Evolutionary conservation across 2,888 invertebrate genomes (phyloP).

Genomic region (Caenorhabditis virilis): DNA sequence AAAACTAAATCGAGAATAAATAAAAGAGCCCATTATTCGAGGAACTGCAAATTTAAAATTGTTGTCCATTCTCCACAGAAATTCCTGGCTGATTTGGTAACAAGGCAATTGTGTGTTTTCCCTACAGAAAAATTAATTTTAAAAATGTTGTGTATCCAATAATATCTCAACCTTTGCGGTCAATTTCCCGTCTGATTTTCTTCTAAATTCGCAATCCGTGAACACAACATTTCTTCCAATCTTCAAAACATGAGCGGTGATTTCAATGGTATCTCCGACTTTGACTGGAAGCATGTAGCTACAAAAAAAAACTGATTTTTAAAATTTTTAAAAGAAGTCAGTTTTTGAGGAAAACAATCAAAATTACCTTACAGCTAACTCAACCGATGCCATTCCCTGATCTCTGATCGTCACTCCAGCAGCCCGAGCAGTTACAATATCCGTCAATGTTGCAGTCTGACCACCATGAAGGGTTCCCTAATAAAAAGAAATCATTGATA

Average conservation of each 20-base stretch:
- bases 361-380: conserved; percentile 57
- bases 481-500: too few species aligned
- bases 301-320: conserved; percentile 18
- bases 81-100: conserved; percentile 39
- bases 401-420: conserved; percentile 55
- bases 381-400: conserved; percentile 60
- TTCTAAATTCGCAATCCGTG: conserved; percentile 62
- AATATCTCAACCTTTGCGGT: conserved; percentile 51
- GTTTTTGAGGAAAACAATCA: neutral
- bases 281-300: conserved; percentile 64
- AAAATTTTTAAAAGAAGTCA: too few species aligned
- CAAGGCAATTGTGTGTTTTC: conserved; percentile 48
- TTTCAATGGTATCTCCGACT: conserved; percentile 57
- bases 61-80: conserved; percentile 31
- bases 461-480: conserved; percentile 65
- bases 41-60: conserved; percentile 26
- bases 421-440: conserved; percentile 61
- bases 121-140: conserved; percentile 26
- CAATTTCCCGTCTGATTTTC: conserved; percentile 59
- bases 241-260: conserved; percentile 61
- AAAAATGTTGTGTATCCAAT: neutral
- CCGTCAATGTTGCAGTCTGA: conserved; percentile 59
- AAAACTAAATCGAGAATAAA: too few species aligned
- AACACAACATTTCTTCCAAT: conserved; percentile 61
- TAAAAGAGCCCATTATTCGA: too few species aligned